phyloP scores from a whole-genome alignment of 2,888 invertebrate genomes.

The Hymenopus coronatus region DNA sequence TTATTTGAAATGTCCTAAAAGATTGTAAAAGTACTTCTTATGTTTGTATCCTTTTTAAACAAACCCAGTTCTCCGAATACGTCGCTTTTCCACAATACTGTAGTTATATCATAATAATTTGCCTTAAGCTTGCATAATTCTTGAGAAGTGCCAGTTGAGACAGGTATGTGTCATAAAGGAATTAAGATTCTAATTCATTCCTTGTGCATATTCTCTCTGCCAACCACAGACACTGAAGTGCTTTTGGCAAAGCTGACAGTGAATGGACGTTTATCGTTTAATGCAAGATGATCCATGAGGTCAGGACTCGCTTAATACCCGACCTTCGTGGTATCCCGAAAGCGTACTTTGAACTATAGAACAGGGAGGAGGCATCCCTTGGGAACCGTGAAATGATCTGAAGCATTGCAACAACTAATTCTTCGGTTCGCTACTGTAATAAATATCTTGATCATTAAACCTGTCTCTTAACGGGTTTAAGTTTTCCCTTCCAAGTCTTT shows the following conservation, averaged over 20 bases:
- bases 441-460: neutral
- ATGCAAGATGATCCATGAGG: no score
- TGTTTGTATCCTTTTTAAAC: no score
- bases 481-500: neutral
- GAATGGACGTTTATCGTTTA: neutral
- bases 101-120: no score
- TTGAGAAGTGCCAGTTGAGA: no score
- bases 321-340: neutral
- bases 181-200: no score
- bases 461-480: neutral
- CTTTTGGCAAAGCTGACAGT: neutral
- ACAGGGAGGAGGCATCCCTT: neutral
- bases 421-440: neutral
- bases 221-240: neutral
- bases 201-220: no score
- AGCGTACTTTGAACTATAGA: neutral
- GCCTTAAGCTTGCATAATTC: no score
- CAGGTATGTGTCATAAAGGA: no score
- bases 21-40: no score
- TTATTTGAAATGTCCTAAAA: no score
- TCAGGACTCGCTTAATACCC: neutral
- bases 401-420: neutral
- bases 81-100: no score
- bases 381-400: neutral
- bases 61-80: no score